Evolutionary conservation across 2,113 vertebrate genomes (phyloP), one percentile per base, ranked within the genome.

Genomic region (Felis catus): DNA sequence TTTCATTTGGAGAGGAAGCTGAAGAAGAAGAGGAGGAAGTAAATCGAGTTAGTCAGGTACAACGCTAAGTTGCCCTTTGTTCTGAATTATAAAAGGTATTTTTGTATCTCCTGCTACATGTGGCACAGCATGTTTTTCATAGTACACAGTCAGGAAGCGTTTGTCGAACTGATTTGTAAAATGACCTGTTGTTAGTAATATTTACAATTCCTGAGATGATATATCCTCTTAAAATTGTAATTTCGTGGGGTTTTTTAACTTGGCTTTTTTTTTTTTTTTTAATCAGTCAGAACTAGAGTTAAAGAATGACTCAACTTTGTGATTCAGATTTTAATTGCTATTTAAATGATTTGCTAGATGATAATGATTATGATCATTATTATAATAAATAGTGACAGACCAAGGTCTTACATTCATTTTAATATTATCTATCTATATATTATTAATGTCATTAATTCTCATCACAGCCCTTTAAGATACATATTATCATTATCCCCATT

Each of bases 1-100:
- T 99, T 96, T 99, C 99, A 3, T 99, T 99, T 98, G 99, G 99
- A 85, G 99, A 99, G 97, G 99, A 99, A 99, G 99, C 99, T 48
- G 99, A 99, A 97, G 99, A 99, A 97, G 99, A 99, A 39, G 99
- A 99, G 97, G 99, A 99, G 70, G 99, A 99, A 99, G 99, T 99
- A 94, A 99, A 98, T 97, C 99, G 99, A 99, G 99, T 99, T 98
- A 99, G 99, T 98, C 99, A 99, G 99, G 99, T 99, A 99, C 74
- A 83, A 36, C 81, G 93, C 6, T 41, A 86, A 53, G 18, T 97
- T 94, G 65, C 55, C 70, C 55, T 31, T 85, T 95, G 11, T 93
- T 96, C 65, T 41, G 21, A 95, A 41, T 88, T 51, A 31, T 58
- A 55, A 61, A 80, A 80, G 86, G 76, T 10, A 9, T 0, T 96